These are phyloP conservation scores for Lasioglossum malachurum DNA, from an alignment of 2,888 invertebrate species.

Conservation along the genomic window DNA sequence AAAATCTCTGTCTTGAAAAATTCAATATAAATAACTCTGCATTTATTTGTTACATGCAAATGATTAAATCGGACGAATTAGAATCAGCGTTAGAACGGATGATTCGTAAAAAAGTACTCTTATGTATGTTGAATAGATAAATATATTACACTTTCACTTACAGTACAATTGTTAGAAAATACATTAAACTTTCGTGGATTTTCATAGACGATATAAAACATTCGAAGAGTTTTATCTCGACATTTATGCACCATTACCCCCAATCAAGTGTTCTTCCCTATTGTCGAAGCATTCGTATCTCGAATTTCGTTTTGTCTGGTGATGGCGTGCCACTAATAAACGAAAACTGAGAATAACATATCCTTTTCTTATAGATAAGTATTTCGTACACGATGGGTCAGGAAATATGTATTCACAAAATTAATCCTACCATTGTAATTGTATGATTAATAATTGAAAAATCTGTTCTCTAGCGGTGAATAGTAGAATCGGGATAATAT, in stretches of 20 bases:
- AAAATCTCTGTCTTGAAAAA: background rate
- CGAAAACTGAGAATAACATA: conserved; percentile 6
- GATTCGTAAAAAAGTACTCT: conserved; percentile 2
- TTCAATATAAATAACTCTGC: background rate
- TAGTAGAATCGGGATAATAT: conserved; percentile 29
- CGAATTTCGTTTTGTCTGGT: conserved; percentile 26
- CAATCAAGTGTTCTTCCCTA: conserved; percentile 38
- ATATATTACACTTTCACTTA: conserved; percentile 81
- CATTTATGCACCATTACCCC: conserved; percentile 21
- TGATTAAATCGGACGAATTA: background rate
- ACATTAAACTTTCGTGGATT: conserved; percentile 61
- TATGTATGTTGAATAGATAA: conserved; percentile 76
- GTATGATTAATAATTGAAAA: conserved; percentile 13
- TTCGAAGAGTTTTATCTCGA: conserved; percentile 35
- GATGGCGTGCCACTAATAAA: conserved; percentile 15
- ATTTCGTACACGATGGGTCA: conserved; percentile 2
- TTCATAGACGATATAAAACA: conserved; percentile 49
- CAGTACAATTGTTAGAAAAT: conserved; percentile 79
- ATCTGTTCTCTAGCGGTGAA: conserved; percentile 8
- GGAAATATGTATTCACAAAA: background rate
- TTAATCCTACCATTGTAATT: conserved; percentile 2
- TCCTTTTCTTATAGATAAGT: background rate
- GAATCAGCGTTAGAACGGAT: background rate
- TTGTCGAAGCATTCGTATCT: conserved; percentile 39
- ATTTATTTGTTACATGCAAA: background rate